Evolutionary conservation across 2,888 invertebrate species (phyloP), one percentile per base, ranked within the genome.

Genomic region (Drosophila testacea): DNA sequence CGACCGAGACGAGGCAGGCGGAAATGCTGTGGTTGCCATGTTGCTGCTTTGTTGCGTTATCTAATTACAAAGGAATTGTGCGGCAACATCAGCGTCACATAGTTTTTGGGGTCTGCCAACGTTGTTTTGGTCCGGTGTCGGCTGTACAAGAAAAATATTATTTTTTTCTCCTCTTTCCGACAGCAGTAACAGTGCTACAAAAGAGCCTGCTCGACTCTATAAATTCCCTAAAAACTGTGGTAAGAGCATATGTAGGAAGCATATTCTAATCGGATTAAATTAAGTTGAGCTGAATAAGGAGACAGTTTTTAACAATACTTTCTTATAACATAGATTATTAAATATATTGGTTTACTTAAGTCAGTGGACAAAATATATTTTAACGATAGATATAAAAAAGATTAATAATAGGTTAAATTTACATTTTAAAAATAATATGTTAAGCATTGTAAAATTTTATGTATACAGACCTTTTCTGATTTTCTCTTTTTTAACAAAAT

Each of bases 61-160:
- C 90, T 89, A 86, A 86, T 86, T 86, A 86, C 90, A 88, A 86
- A 86, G 78, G 90, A 89, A 86, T 89, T 78, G 83, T 88, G 87
- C 71, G 73, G 86, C 73, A 76, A 56, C 42, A 42, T 55, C 55
- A 54, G 54, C 68, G 83, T 76, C 73, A 68, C 77, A 80, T 70
- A 67, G 57, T 80, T 73, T 86, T 83, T 69, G 74, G 73, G 76
- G 79, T 52, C 56, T 59, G 50, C 83, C 80, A 76, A 52, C 70
- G 39, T 75, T 75, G 82, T 63, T 68, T 86, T 55, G 62, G 47
- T n/a, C 65, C 48, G 54, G 44, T 60, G 52, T 6, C 32, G 11
- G 36, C 13, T 30, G n/a, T 16, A 50, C 44, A 47, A 46, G 55
- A 51, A 74, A 84, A 89, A 88, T 79, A 75, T 69, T 79, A 79